phyloP scores from a whole-genome alignment of 2,113 vertebrate species.

The Peromyscus maniculatus region DNA sequence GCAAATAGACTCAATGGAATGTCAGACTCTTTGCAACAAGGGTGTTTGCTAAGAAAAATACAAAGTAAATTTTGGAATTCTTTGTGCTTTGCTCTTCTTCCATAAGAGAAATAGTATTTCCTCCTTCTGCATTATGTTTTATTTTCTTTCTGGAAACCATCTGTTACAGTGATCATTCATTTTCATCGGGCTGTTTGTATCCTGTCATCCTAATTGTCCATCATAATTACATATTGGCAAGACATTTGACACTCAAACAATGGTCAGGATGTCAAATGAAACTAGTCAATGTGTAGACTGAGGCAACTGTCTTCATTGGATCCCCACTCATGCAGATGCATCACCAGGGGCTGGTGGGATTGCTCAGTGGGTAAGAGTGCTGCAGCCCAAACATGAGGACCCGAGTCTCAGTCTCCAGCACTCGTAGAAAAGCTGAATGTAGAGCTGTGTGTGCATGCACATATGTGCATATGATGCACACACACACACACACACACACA shows the following conservation, averaged over 20 bases:
- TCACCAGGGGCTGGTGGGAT: not conserved
- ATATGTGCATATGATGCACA: not conserved
- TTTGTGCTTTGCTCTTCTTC: not conserved
- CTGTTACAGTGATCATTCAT: not conserved
- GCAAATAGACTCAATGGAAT: not conserved
- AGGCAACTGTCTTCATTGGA: not conserved
- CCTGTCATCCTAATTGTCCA: not conserved
- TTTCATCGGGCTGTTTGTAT: constrained; percentile 15
- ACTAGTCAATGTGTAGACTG: not conserved
- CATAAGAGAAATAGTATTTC: not conserved
- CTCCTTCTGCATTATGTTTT: not conserved
- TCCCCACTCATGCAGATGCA: not conserved
- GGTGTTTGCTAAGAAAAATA: not conserved
- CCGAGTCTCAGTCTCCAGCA: not conserved
- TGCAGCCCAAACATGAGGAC: too few relatives aligned
- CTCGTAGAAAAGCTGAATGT: not conserved
- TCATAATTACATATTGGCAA: not conserved
- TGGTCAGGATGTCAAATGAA: not conserved
- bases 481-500: not conserved
- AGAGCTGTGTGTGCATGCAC: too few relatives aligned
- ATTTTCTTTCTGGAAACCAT: not conserved
- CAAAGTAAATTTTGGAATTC: not conserved
- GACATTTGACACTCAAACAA: not conserved
- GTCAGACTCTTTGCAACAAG: not conserved
- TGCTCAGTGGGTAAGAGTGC: not conserved